Conservation (phyloP, 1,140 invertebrate species). For the Pseudomyrmex cubaensis region DNA sequence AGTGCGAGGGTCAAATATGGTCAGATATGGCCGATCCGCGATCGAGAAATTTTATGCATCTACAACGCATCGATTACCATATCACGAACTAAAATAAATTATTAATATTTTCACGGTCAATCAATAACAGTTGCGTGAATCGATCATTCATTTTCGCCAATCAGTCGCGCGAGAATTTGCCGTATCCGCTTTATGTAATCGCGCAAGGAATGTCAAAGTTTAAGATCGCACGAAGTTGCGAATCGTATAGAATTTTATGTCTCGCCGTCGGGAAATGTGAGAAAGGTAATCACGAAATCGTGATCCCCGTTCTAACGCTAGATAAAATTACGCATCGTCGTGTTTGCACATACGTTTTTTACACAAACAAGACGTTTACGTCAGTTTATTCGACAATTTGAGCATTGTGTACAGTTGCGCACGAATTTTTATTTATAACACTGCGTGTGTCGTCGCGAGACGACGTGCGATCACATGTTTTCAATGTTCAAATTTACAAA, state of each 20-base stretch:
- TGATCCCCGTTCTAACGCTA: constrained; percentile 6
- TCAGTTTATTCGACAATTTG: constrained; percentile 26
- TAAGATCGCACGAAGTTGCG: neutral
- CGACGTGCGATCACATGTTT: neutral
- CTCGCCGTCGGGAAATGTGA: constrained; percentile 12
- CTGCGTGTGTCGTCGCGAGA: too few species aligned
- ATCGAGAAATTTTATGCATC: constrained; percentile 48
- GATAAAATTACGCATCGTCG: constrained; percentile 36
- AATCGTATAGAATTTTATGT: constrained; percentile 16
- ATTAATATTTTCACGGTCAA: neutral
- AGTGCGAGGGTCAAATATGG: constrained; percentile 5
- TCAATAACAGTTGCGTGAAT: constrained; percentile 5
- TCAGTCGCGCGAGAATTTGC: neutral
- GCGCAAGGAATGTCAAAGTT: constrained; percentile 4
- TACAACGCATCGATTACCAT: constrained; percentile 6
- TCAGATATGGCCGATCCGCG: constrained; percentile 33
- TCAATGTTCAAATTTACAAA: neutral
- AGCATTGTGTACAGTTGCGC: neutral
- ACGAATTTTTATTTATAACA: neutral
- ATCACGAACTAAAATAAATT: constrained; percentile 5
- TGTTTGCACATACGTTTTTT: constrained; percentile 31
- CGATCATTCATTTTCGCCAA: neutral
- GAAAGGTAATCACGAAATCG: constrained; percentile 23
- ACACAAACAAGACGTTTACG: constrained; percentile 38
- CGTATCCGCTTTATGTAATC: constrained; percentile 27